Conservation (phyloP, 2,888 invertebrate species). For the Oscheius sp. region DNA sequence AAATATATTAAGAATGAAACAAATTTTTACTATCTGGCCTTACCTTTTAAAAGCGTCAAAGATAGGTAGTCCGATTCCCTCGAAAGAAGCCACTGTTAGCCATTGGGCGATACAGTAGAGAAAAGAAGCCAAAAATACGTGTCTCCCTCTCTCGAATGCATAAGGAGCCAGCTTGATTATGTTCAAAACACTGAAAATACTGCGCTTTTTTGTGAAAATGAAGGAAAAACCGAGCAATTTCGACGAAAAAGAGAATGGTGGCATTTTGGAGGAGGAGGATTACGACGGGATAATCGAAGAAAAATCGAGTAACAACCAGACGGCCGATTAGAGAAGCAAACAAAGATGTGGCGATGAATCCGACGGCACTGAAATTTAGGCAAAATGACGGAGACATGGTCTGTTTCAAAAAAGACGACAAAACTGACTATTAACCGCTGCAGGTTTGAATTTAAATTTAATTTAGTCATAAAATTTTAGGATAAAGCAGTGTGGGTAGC, state of each 20-base stretch:
- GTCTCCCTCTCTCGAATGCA: conserved; percentile 71
- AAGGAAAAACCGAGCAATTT: conserved; percentile 66
- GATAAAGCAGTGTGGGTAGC: too few species aligned
- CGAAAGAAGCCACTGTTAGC: conserved; percentile 73
- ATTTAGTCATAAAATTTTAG: too few species aligned
- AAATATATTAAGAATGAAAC: too few species aligned
- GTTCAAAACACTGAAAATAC: conserved; percentile 51
- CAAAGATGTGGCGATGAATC: conserved; percentile 35
- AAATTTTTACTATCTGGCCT: too few species aligned
- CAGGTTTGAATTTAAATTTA: too few species aligned
- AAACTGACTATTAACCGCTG: too few species aligned
- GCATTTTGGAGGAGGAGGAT: conserved; percentile 74
- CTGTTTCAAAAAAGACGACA: too few species aligned
- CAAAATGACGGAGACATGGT: not conserved
- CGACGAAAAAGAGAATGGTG: conserved; percentile 71
- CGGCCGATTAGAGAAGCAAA: conserved; percentile 45
- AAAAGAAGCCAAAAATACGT: conserved; percentile 72
- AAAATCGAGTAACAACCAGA: conserved; percentile 57
- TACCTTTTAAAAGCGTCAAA: conserved; percentile 74
- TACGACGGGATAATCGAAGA: conserved; percentile 74
- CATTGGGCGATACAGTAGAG: conserved; percentile 72
- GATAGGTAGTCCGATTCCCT: conserved; percentile 75
- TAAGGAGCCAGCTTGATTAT: conserved; percentile 70
- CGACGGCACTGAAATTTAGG: conserved; percentile 42
- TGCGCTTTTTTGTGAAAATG: not conserved